phyloP scores from a whole-genome alignment of 2,113 vertebrate genomes.

The Eublepharis macularius region DNA sequence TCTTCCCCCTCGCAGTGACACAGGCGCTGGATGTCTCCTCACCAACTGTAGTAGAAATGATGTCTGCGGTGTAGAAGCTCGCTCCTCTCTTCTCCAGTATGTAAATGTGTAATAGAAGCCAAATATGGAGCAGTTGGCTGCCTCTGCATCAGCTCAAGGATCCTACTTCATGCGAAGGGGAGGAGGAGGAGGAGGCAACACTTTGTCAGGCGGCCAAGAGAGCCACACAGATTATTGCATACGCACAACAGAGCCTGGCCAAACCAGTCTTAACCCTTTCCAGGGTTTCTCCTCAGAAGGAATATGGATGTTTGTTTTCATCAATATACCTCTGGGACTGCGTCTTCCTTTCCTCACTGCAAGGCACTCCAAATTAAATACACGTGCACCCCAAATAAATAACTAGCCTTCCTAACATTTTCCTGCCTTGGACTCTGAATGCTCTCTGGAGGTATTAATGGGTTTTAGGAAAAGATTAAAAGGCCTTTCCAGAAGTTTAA shows the following conservation, averaged over 20 bases:
- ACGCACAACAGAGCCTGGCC: conserved; percentile 70
- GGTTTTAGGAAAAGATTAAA: neutral
- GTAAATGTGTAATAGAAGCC: conserved; percentile 84
- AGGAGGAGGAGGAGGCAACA: conserved; percentile 70
- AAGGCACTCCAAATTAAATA: neutral
- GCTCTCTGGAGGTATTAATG: neutral
- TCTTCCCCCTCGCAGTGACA: conserved; percentile 84
- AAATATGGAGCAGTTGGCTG: conserved; percentile 89
- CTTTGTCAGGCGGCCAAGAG: conserved; percentile 77
- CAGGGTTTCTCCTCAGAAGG: conserved; percentile 14
- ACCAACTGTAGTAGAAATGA: conserved; percentile 82
- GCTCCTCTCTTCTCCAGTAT: conserved; percentile 74
- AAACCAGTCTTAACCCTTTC: conserved; percentile 75
- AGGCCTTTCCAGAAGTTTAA: neutral
- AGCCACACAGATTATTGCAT: conserved; percentile 75
- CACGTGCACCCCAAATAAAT: neutral
- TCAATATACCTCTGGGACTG: neutral
- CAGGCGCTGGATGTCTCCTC: conserved; percentile 86
- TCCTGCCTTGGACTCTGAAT: neutral
- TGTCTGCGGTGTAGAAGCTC: conserved; percentile 85
- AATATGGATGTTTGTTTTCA: neutral
- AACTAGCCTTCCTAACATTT: neutral
- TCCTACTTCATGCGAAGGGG: conserved; percentile 73
- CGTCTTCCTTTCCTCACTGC: too few relatives aligned
- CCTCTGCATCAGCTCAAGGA: conserved; percentile 83